Percentiles rank a stretch among this genome's conserved stretches.
These are phyloP conservation scores for Podarcis lilfordi DNA, from an alignment of 2,797 vertebrate genomes.

Conservation along the genomic window DNA sequence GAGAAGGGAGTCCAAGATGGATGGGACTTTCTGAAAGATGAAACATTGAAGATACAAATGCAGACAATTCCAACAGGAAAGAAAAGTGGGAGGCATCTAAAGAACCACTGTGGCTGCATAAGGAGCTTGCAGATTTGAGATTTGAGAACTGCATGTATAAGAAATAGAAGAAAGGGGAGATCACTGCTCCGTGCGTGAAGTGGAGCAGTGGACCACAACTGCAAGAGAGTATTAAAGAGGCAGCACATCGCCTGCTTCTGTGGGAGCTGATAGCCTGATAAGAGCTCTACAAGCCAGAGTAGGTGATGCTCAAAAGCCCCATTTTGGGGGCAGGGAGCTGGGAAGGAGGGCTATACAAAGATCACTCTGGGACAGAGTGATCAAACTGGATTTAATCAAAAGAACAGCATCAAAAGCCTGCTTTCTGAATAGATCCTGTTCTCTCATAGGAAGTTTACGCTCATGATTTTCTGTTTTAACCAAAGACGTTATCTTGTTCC, in stretches of 20 bases:
- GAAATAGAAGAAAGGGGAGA: no score
- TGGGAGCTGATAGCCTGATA: neutral
- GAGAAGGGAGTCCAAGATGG: no score
- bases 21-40: no score
- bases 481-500: conserved; percentile 40
- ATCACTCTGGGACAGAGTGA: conserved; percentile 4
- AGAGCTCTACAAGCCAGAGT: neutral
- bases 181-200: neutral
- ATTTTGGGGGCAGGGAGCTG: neutral
- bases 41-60: no score
- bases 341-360: neutral
- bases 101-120: no score
- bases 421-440: conserved; percentile 37
- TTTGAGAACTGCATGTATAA: no score
- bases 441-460: conserved; percentile 39
- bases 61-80: no score
- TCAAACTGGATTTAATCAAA: conserved; percentile 38
- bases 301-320: neutral
- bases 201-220: neutral
- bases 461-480: neutral
- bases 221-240: neutral
- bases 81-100: no score
- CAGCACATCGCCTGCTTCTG: neutral
- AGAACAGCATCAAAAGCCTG: conserved; percentile 36
- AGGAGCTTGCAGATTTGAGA: no score